Evolutionary conservation across 1,140 invertebrate genomes (phyloP), one percentile per base, ranked within the genome.

Genomic region (Drosophila virilis): DNA sequence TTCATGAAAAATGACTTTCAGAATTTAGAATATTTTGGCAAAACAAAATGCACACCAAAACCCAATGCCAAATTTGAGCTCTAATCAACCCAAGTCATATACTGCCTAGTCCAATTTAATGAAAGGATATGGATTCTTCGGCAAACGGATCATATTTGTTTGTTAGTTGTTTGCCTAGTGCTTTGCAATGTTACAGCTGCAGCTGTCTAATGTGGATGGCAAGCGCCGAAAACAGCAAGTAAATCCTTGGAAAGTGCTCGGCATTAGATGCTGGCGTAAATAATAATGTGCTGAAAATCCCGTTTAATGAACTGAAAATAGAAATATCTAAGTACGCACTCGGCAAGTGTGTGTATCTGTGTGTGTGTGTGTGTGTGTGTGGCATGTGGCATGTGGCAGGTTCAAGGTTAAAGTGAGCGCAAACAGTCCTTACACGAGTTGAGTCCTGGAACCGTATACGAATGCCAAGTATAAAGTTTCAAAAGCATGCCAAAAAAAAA

Each of bases 281-380:
- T 83, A 69, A 64, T 74, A 86, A 86, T 66, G 76, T 71, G 75
- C 64, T 77, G 68, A 76, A 85, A 86, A 86, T 88, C 76, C 50
- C 76, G 83, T 69, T 79, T 86, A 86, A 83, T 88, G 82, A 88
- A 83, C 75, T 86, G 83, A 86, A 86, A 86, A 86, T 83, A 79
- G 72, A 83, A 86, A 86, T 13, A 46, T 43, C 54, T 37, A 48
- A 60, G 57, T 42, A 61, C 48, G 45, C 67, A 55, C 37, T 69
- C 50, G 12, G 28, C 46, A 42, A 48, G 64, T 40, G 33, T 17
- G 8, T 22, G 35, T 42, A 22, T 22, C 22, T 22, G 22, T 38
- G 22, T 28, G 22, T 46, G 13, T 28, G 22, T 46, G 13, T 15
- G 13, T 45, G 50, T 43, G 54, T 8, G 12, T 62, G 61, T 57